Base-by-base conservation (phyloP, 2,888 invertebrate species). In the Sphaerophoria taeniata region DNA sequence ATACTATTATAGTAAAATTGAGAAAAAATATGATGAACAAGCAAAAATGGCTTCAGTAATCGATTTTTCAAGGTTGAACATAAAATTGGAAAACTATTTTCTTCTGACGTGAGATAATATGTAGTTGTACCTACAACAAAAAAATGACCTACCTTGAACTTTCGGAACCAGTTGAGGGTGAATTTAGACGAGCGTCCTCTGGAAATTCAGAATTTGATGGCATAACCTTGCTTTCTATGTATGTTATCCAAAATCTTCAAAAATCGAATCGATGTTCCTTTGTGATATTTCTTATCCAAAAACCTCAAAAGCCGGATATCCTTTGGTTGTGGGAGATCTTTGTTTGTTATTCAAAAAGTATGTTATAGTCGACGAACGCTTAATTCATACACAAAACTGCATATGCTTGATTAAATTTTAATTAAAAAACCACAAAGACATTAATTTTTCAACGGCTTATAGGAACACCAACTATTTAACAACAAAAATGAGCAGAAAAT, bases 141-240 rank as follows among this genome's bases (percentile, higher is more conserved):
- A 43, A 43, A 43, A 7, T 43, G n/a, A 11, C 76, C 56, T 60
- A 85, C 81, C 85, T 85, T 77, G 72, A 80, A 49, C 77, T 81
- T 53, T 85, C 85, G 31, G 85, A 85, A 70, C 81, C 85, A 65
- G 81, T 81, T 47, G 85, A 81, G 71, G 76, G 81, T 73, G 77
- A 81, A 85, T 85, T 81, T 73, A 72, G 81, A 58, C 85, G 65
- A 31, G 70, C 85, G 72, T 81, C 76, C 74, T 85, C 81, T 34
- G 56, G 12, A 65, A 81, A 85, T 65, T 85, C 85, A 63, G 85
- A 85, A 81, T 85, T 85, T 43, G 85, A 85, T 85, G 85, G 85
- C 85, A 85, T 85, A 81, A 71, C 74, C 80, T 85, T 43, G 71
- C 74, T 76, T 85, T 53, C 72, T 12, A 12, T 7, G 34, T 51